Evolutionary conservation across 64 coral and sea anemone species (phyloP).

Genomic region (Anthopleura sola): DNA sequence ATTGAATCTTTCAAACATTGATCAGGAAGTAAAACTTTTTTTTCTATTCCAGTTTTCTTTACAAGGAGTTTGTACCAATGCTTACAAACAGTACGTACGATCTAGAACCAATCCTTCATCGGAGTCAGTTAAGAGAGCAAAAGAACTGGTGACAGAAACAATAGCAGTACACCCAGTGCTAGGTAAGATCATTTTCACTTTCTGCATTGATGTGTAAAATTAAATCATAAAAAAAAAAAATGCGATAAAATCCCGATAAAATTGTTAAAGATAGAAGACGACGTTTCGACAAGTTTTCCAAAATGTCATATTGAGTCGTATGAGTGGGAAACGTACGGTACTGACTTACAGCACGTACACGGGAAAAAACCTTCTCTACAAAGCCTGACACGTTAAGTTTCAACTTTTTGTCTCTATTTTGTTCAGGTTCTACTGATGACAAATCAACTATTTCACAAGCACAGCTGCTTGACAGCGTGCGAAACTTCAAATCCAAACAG

Average conservation of each 20-base stretch:
- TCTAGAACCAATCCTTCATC: slow-evolving; percentile 76
- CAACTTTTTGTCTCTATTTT: too few species aligned
- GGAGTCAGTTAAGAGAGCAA: slow-evolving; percentile 90
- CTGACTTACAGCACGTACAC: too few species aligned
- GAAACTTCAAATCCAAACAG: slow-evolving; percentile 82
- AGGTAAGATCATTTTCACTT: slow-evolving; percentile 39
- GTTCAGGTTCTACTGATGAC: slow-evolving; percentile 15
- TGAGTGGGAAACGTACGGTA: too few species aligned
- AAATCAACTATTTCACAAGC: slow-evolving; percentile 24
- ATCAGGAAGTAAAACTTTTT: background rate
- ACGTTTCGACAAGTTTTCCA: too few species aligned
- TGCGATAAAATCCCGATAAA: too few species aligned
- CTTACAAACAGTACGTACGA: slow-evolving; percentile 90
- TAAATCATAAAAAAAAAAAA: too few species aligned
- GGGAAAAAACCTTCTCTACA: too few species aligned
- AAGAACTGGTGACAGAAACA: slow-evolving; percentile 30
- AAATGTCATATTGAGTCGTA: too few species aligned
- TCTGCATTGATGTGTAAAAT: too few species aligned
- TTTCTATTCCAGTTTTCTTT: slow-evolving; percentile 45
- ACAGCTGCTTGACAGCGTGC: slow-evolving; percentile 74
- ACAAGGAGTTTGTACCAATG: slow-evolving; percentile 66
- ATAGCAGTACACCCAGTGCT: slow-evolving; percentile 72
- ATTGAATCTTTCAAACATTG: too few species aligned
- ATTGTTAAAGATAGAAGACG: too few species aligned
- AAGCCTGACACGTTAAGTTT: too few species aligned